Conservation (phyloP, 2,797 vertebrate genomes). For the Sebastes paucispinis region DNA sequence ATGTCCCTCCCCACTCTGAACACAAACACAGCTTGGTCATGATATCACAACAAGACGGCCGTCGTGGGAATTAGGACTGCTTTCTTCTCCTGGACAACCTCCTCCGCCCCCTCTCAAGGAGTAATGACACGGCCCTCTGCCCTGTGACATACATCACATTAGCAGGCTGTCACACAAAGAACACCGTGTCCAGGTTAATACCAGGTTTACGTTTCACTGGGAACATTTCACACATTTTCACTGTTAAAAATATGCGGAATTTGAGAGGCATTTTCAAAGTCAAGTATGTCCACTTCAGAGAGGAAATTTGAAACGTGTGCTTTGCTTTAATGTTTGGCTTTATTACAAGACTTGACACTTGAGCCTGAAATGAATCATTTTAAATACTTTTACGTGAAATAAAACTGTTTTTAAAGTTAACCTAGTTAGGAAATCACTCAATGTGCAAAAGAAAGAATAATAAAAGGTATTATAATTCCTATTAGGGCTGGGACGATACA, state of each 20-base stretch:
- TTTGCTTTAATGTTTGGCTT: constrained; percentile 13
- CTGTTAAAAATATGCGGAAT: constrained; percentile 39
- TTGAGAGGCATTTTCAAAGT: constrained; percentile 36
- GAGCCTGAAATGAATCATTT: constrained; percentile 4
- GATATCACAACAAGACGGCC: constrained; percentile 62
- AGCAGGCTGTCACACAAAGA: constrained; percentile 67
- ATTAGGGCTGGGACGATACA: too few species aligned
- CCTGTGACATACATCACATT: constrained; percentile 72
- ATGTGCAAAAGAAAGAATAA: neutral
- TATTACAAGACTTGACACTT: neutral
- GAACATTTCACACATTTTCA: constrained; percentile 67
- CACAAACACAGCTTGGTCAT: constrained; percentile 69
- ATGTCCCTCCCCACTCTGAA: constrained; percentile 49
- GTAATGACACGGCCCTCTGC: constrained; percentile 65
- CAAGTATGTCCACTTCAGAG: constrained; percentile 7
- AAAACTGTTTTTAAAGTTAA: neutral
- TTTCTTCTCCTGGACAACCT: constrained; percentile 42
- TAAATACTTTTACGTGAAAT: neutral
- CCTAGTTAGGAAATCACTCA: neutral
- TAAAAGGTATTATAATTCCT: neutral
- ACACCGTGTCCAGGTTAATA: constrained; percentile 62
- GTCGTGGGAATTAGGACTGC: constrained; percentile 58
- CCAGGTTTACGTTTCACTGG: constrained; percentile 68
- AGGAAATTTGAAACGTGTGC: constrained; percentile 11
- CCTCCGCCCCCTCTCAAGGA: constrained; percentile 35